These are phyloP conservation scores for Gobiocypris rarus DNA, from an alignment of 2,113 vertebrate species.

Conservation along the genomic window DNA sequence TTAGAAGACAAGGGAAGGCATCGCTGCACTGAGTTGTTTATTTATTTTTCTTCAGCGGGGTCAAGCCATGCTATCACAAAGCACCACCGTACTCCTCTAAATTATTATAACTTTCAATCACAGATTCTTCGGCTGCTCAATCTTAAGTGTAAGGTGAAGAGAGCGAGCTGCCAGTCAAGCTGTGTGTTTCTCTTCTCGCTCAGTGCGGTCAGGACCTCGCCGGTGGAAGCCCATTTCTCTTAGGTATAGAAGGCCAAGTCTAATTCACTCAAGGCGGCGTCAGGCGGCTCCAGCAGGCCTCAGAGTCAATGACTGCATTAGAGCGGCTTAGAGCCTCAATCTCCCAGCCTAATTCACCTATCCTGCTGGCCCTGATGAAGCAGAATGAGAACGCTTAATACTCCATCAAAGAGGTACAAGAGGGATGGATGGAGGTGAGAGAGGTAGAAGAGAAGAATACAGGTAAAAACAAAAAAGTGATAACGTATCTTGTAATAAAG, in stretches of 20 bases:
- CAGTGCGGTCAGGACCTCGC: slow-evolving; percentile 39
- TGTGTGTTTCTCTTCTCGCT: slow-evolving; percentile 25
- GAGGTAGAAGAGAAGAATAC: slow-evolving; percentile 2
- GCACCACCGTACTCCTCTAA: slow-evolving; percentile 15
- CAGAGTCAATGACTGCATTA: slow-evolving; percentile 64
- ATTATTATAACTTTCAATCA: slow-evolving; percentile 63
- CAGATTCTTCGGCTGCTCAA: slow-evolving; percentile 38
- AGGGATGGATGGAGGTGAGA: slow-evolving; percentile 47
- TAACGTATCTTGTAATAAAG: not conserved
- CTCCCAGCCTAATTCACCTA: slow-evolving; percentile 75
- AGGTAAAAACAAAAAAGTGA: not conserved
- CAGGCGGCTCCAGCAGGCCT: slow-evolving; percentile 66
- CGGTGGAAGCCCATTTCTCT: slow-evolving; percentile 51
- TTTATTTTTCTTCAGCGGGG: slow-evolving; percentile 41
- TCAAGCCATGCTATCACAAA: slow-evolving; percentile 34
- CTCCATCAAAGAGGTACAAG: slow-evolving; percentile 52
- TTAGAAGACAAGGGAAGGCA: not conserved
- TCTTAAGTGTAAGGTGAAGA: slow-evolving; percentile 38
- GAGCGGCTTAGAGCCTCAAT: slow-evolving; percentile 72
- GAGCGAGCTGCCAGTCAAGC: slow-evolving; percentile 41
- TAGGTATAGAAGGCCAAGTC: slow-evolving; percentile 50
- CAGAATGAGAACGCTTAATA: slow-evolving; percentile 73
- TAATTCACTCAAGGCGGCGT: slow-evolving; percentile 70
- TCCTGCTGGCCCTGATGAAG: slow-evolving; percentile 64
- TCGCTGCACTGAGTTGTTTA: slow-evolving; percentile 41